A percentile compares a stretch with the other conserved stretches of the same genome.
Evolutionary conservation across 2,888 invertebrate genomes (phyloP).

Genomic region (Apamea crenata): DNA sequence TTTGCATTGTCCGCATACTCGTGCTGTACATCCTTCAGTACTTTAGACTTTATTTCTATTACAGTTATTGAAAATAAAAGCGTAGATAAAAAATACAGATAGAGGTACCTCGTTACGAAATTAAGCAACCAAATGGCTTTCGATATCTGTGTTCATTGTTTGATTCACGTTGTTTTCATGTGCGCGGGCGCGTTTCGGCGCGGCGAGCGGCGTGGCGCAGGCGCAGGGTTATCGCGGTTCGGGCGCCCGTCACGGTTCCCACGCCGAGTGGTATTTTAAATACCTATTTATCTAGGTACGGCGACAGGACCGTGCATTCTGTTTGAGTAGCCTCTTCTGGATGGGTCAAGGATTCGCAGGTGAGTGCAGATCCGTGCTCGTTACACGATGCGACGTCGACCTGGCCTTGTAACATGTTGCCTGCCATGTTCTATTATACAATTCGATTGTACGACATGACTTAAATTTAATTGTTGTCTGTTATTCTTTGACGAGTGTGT

Average conservation of each 20-base stretch:
- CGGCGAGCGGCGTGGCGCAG: conserved; percentile 74
- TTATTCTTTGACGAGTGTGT: conserved; percentile 53
- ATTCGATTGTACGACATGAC: conserved; percentile 71
- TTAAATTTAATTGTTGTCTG: conserved; percentile 66
- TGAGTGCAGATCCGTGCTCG: conserved; percentile 87
- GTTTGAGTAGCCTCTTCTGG: conserved; percentile 89
- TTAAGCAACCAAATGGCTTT: conserved; percentile 87
- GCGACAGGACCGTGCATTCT: conserved; percentile 88
- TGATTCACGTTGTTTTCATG: conserved; percentile 79
- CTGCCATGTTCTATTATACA: conserved; percentile 85
- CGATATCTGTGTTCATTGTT: conserved; percentile 86
- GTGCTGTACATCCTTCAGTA: conserved; percentile 68
- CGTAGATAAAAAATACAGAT: conserved; percentile 85
- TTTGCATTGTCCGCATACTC: conserved; percentile 57
- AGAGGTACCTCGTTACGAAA: conserved; percentile 84
- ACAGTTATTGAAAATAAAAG: conserved; percentile 87
- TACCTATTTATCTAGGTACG: conserved; percentile 88
- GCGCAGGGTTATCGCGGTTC: conserved; percentile 81
- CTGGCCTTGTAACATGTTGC: conserved; percentile 86
- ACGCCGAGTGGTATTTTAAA: conserved; percentile 89
- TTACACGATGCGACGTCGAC: conserved; percentile 76
- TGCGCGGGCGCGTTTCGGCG: conserved; percentile 67
- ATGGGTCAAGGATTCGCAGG: conserved; percentile 89
- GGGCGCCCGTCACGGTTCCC: conserved; percentile 88
- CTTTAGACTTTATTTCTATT: conserved; percentile 81